Conservation (phyloP, 2,888 invertebrate species). For the Ormyrus nitidulus region DNA sequence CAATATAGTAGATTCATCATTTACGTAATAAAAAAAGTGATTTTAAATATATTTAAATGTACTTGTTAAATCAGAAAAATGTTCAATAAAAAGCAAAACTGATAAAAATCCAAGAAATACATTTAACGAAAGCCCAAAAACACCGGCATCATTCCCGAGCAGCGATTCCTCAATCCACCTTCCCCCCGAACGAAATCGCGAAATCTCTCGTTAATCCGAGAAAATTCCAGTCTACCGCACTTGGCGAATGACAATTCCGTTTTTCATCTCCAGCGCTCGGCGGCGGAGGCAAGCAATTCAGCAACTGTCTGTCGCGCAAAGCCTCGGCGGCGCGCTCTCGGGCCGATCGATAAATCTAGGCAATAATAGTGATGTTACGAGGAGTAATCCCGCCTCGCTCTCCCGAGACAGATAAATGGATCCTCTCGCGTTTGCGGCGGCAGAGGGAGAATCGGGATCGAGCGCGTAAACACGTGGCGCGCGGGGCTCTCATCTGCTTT, state of each 20-base stretch:
- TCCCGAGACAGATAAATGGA: slow-evolving; percentile 58
- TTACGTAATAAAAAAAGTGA: too few species aligned
- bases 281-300: slow-evolving; percentile 53
- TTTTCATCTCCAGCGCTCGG: slow-evolving; percentile 27
- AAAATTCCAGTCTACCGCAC: neutral
- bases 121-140: too few species aligned
- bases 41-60: too few species aligned
- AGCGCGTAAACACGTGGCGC: neutral
- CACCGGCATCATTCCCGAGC: too few species aligned
- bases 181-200: neutral
- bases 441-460: slow-evolving; percentile 25
- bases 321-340: neutral
- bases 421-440: neutral
- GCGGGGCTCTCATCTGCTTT: neutral
- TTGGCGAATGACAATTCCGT: slow-evolving; percentile 22
- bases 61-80: too few species aligned
- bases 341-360: slow-evolving; percentile 55
- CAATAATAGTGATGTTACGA: slow-evolving; percentile 57
- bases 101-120: too few species aligned
- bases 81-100: too few species aligned
- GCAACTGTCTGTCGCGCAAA: slow-evolving; percentile 47
- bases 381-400: slow-evolving; percentile 51
- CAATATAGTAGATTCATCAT: too few species aligned
- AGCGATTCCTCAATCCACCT: too few species aligned
- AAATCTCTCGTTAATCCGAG: slow-evolving; percentile 10